Percentiles rank a stretch among this genome's conserved stretches.
Conservation (phyloP, 2,888 invertebrate genomes). For the Congeria kusceri region DNA sequence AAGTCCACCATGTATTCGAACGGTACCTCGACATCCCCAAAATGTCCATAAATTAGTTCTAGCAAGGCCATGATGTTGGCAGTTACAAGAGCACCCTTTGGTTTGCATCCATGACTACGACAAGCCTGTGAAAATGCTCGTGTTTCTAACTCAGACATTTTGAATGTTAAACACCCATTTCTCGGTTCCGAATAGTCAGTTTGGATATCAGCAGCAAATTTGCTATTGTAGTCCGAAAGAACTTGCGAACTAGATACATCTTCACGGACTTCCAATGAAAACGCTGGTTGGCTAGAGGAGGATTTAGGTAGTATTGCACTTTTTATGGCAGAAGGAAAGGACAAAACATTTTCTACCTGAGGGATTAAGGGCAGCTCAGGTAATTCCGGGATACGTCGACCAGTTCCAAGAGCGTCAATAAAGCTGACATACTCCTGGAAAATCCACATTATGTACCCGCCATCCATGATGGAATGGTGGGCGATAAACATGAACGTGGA, state of each 20-base stretch:
- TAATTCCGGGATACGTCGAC: conserved; percentile 3
- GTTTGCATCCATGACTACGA: conserved; percentile 7
- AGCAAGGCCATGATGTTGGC: conserved; percentile 46
- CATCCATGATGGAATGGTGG: conserved; percentile 59
- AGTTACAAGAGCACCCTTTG: conserved; percentile 38
- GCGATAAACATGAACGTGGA: conserved; percentile 49
- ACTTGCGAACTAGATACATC: conserved; percentile 12
- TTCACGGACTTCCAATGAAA: conserved; percentile 19
- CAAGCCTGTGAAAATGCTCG: conserved; percentile 20
- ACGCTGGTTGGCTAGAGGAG: not conserved
- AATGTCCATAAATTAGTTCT: conserved; percentile 45
- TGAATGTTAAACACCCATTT: conserved; percentile 42
- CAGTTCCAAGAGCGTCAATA: conserved; percentile 41
- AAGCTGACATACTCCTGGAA: conserved; percentile 58
- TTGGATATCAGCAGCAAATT: conserved; percentile 40
- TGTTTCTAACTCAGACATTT: conserved; percentile 33
- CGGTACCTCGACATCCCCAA: conserved; percentile 27
- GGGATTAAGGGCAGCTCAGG: conserved; percentile 47
- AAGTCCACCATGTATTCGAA: conserved; percentile 59
- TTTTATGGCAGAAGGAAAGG: not conserved
- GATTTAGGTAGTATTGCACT: not conserved
- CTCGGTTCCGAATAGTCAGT: conserved; percentile 6
- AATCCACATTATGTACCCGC: conserved; percentile 54
- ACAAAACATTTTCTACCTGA: conserved; percentile 45
- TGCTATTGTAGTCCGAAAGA: conserved; percentile 39